phyloP scores from a whole-genome alignment of 2,888 invertebrate species.

The Kuschelorhynchus macadamiae region DNA sequence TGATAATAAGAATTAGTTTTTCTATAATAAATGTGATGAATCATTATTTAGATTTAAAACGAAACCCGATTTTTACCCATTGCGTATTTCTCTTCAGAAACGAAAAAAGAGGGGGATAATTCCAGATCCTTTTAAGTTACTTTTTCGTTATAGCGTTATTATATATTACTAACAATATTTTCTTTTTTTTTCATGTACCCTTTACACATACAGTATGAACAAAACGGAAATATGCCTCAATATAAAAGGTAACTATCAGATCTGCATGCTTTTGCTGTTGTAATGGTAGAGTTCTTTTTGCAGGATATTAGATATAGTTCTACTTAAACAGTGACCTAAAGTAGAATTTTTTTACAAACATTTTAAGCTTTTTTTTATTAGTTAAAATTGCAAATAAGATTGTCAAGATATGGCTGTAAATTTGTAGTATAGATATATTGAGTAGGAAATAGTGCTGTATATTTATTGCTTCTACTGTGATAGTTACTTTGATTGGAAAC shows the following conservation, averaged over 20 bases:
- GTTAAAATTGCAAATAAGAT: neutral
- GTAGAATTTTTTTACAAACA: slow-evolving; percentile 6
- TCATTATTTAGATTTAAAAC: no score
- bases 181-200: slow-evolving; percentile 53
- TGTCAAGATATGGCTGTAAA: neutral
- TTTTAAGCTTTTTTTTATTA: neutral
- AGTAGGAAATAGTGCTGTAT: neutral
- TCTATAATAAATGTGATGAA: no score
- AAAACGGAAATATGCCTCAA: slow-evolving; percentile 10
- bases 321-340: slow-evolving; percentile 28
- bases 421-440: no score
- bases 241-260: slow-evolving; percentile 52
- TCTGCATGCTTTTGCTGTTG: slow-evolving; percentile 25
- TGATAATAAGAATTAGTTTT: no score
- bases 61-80: no score
- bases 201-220: slow-evolving; percentile 45
- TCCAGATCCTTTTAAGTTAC: no score
- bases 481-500: slow-evolving; percentile 35
- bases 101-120: no score
- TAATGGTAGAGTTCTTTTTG: slow-evolving; percentile 25
- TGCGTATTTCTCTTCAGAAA: no score
- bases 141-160: no score
- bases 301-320: slow-evolving; percentile 12
- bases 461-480: slow-evolving; percentile 1
- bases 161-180: slow-evolving; percentile 43